These are phyloP conservation scores for Ametastegia equiseti DNA, from an alignment of 2,888 invertebrate genomes.

Conservation along the genomic window DNA sequence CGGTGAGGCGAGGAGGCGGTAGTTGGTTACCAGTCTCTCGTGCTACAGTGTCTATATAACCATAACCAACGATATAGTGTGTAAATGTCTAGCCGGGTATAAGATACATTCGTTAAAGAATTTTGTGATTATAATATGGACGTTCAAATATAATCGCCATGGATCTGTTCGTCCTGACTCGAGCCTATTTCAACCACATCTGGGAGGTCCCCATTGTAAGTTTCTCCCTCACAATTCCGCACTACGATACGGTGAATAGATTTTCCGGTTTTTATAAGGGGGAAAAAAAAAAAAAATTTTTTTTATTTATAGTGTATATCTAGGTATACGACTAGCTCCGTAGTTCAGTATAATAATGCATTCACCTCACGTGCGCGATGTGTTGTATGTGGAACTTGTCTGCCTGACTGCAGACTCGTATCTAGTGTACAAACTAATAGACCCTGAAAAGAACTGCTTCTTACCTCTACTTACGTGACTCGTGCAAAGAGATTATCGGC, in stretches of 20 bases:
- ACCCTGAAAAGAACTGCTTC: neutral
- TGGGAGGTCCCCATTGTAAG: constrained; percentile 37
- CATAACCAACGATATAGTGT: too few relatives aligned
- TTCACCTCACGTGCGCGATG: constrained; percentile 5
- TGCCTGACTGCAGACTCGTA: too few relatives aligned
- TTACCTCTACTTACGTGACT: neutral
- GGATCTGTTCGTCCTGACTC: constrained; percentile 23
- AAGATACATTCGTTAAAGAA: neutral
- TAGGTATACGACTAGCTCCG: too few relatives aligned
- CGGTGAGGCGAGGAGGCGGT: neutral
- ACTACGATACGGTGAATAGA: too few relatives aligned
- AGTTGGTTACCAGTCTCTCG: constrained; percentile 23
- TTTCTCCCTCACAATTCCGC: too few relatives aligned
- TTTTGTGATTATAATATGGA: neutral
- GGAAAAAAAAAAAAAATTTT: too few relatives aligned
- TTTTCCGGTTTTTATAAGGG: neutral
- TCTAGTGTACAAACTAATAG: too few relatives aligned
- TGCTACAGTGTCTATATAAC: neutral
- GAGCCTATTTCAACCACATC: constrained; percentile 13
- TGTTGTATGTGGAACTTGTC: too few relatives aligned
- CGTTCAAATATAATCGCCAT: neutral
- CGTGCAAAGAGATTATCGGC: neutral
- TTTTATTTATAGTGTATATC: too few relatives aligned
- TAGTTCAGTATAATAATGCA: neutral
- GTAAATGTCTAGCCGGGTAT: neutral